Base-by-base conservation (phyloP, 2,797 vertebrate species). In the Avahi laniger region DNA sequence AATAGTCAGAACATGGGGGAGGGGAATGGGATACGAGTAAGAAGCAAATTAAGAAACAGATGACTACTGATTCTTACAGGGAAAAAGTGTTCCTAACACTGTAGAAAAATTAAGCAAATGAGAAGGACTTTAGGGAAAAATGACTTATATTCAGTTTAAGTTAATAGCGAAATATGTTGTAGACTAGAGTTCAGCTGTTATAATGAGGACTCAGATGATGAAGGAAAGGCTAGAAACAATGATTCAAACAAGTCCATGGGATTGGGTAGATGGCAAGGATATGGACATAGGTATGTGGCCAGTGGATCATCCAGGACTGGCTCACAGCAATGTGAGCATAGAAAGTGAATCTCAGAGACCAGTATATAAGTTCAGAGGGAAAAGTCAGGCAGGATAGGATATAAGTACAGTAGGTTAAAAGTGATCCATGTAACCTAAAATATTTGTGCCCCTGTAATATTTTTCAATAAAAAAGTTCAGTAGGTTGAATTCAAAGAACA, bases 1-100 rank as follows among this genome's bases (percentile, higher is more conserved):
- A 83, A 89, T 3, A 75, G 63, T 78, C 20, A 94, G 69, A 81
- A 95, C 15, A 67, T 95, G 43, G 13, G 26, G 33, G 43, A 46
- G 17, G 43, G 13, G 35, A 79, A 73, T 24, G 89, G 67, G 33
- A 80, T 57, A 73, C 30, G 86, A 43, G 30, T 65, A 95, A 87
- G 70, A 89, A 82, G 24, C 26, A 96, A 89, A 91, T 70, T 87
- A 93, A 81, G 52, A 92, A 95, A 95, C 10, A 76, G 50, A 86
- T 80, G 50, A 70, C n/a, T 86, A 69, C 46, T 50, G 1, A 69
- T 92, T 95, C 43, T 78, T 76, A 95, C 10, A 90, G 14, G 81
- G 30, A n/a, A 85, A 96, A 79, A 70, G 61, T 43, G 5, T 90
- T 93, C 35, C 15, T 94, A 90, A 82, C n/a, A 85, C 30, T 87